Evolutionary conservation across 1,140 invertebrate species (phyloP).

Genomic region (Neuroterus valhalla): DNA sequence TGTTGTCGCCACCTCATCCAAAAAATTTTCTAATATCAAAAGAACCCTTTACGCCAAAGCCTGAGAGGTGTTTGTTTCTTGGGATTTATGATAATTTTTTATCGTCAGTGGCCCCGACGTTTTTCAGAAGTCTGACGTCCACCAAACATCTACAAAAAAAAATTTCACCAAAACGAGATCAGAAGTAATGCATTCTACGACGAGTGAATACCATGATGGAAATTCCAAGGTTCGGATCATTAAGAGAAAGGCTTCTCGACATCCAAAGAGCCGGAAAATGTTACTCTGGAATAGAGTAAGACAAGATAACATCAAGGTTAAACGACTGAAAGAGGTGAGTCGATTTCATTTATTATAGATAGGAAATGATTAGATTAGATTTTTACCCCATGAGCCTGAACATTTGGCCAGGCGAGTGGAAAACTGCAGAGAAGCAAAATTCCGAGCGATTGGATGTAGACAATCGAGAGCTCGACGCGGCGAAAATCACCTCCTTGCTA

Average conservation of each 20-base stretch:
- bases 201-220: neutral
- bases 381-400: no score
- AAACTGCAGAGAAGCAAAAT: no score
- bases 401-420: no score
- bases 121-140: slow-evolving; percentile 11
- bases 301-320: slow-evolving; percentile 11
- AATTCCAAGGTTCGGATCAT: neutral
- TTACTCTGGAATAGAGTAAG: slow-evolving; percentile 5
- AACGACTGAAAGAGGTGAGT: slow-evolving; percentile 14
- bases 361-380: no score
- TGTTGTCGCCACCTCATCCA: no score
- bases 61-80: neutral
- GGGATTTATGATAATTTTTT: neutral
- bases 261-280: slow-evolving; percentile 1
- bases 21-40: no score
- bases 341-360: no score
- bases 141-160: neutral
- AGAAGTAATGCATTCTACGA: neutral
- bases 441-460: no score
- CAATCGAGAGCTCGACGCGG: no score
- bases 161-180: neutral
- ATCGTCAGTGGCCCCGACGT: slow-evolving; percentile 14
- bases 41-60: neutral
- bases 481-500: no score
- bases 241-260: neutral